Evolutionary conservation across 1,140 invertebrate genomes (phyloP).

Genomic region (Anastrepha obliqua): DNA sequence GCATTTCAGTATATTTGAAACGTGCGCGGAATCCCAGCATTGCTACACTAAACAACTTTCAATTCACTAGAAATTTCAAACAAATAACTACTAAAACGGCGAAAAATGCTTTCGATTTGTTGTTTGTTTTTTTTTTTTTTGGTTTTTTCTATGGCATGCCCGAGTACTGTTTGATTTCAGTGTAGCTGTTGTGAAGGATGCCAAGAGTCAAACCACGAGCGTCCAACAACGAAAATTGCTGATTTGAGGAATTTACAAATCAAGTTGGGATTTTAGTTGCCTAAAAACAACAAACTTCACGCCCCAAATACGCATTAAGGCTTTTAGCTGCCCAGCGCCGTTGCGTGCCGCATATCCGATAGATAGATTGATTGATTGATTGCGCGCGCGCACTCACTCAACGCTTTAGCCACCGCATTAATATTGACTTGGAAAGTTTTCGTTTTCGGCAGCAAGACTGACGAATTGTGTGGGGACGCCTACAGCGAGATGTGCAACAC

Average conservation of each 20-base stretch:
- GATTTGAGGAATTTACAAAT: neutral
- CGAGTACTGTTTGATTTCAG: neutral
- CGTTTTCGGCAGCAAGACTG: neutral
- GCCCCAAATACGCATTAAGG: neutral
- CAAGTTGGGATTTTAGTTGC: neutral
- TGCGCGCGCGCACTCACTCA: neutral
- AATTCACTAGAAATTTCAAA: neutral
- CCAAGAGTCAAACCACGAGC: neutral
- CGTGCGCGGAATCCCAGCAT: too few relatives aligned
- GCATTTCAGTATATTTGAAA: too few relatives aligned
- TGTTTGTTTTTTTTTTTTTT: too few relatives aligned
- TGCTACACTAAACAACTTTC: neutral
- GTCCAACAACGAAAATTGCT: neutral
- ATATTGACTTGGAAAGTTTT: conserved; percentile 2
- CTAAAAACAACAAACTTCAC: neutral
- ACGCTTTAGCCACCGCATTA: neutral
- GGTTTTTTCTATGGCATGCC: neutral
- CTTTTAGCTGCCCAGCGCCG: neutral
- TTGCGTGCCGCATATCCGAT: neutral
- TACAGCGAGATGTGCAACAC: neutral
- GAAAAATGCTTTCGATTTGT: neutral
- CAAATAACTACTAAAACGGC: neutral
- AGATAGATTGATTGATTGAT: conserved; percentile 21
- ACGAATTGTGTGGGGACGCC: neutral
- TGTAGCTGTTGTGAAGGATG: neutral